phyloP scores from a whole-genome alignment of 2,797 vertebrate genomes.

The Cossypha dichroa region DNA sequence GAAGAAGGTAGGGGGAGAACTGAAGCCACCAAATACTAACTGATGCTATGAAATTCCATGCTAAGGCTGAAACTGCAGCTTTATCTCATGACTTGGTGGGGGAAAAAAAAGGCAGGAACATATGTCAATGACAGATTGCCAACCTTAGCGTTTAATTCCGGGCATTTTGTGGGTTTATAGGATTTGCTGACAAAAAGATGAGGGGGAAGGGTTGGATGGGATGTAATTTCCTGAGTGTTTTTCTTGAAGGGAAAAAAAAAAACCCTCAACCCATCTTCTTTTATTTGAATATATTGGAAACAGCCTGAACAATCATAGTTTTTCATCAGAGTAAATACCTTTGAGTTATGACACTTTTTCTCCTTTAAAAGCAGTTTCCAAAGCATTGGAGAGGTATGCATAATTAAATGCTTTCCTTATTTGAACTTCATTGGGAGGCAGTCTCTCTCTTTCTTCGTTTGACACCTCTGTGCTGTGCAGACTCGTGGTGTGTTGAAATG shows the following conservation, averaged over 20 bases:
- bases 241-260: not conserved
- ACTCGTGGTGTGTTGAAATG: not conserved
- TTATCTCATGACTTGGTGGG: not conserved
- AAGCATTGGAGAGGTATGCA: not conserved
- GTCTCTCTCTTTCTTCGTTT: not conserved
- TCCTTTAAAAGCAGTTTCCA: not conserved
- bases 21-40: not conserved
- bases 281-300: conserved; percentile 24
- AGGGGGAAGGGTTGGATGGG: conserved; percentile 12
- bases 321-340: conserved; percentile 38
- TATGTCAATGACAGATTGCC: conserved; percentile 56
- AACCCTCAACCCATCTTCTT: not conserved
- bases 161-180: conserved; percentile 57
- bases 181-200: conserved; percentile 50
- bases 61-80: not conserved
- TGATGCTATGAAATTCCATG: not conserved
- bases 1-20: not conserved
- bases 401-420: conserved; percentile 15
- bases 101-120: not conserved
- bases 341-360: not conserved
- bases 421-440: not conserved
- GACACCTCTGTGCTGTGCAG: not conserved
- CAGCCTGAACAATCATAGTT: not conserved
- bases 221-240: conserved; percentile 36
- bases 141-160: conserved; percentile 59